Percentiles rank a stretch among this genome's conserved stretches.
These are phyloP conservation scores for Cygnus buccinator DNA, from an alignment of 2,113 vertebrate genomes.

Conservation along the genomic window DNA sequence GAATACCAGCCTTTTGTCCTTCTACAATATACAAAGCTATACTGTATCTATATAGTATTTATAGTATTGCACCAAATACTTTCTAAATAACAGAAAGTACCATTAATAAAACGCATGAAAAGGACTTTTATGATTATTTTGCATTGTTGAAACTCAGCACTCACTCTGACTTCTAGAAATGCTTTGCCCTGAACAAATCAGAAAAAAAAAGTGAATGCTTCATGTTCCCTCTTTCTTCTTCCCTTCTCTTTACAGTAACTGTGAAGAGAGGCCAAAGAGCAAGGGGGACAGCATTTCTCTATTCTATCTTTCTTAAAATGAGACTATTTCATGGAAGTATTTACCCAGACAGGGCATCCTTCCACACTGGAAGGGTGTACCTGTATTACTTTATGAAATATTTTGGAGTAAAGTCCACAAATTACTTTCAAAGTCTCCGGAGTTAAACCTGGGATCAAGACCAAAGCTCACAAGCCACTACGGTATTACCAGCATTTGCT, in stretches of 20 bases:
- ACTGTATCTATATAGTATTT: neutral
- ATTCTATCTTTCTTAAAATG: neutral
- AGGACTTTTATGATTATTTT: neutral
- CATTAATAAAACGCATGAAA: neutral
- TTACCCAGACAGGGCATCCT: neutral
- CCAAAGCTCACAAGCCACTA: neutral
- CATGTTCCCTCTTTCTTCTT: neutral
- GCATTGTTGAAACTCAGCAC: neutral
- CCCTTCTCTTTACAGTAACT: neutral
- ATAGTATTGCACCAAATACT: neutral
- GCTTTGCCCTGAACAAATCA: neutral
- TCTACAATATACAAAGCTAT: neutral
- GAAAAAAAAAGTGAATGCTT: neutral
- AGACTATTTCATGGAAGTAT: neutral
- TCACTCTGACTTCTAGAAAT: neutral
- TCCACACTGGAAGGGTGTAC: neutral
- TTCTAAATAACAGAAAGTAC: neutral
- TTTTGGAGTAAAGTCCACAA: neutral
- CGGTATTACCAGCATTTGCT: neutral
- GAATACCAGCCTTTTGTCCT: neutral
- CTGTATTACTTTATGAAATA: neutral
- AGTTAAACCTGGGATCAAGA: neutral
- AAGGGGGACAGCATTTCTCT: rapidly evolving
- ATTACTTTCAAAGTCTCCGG: neutral
- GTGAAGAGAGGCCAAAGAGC: neutral